Base-by-base conservation (phyloP, 2,888 invertebrate species). In the Euplexia lucipara region DNA sequence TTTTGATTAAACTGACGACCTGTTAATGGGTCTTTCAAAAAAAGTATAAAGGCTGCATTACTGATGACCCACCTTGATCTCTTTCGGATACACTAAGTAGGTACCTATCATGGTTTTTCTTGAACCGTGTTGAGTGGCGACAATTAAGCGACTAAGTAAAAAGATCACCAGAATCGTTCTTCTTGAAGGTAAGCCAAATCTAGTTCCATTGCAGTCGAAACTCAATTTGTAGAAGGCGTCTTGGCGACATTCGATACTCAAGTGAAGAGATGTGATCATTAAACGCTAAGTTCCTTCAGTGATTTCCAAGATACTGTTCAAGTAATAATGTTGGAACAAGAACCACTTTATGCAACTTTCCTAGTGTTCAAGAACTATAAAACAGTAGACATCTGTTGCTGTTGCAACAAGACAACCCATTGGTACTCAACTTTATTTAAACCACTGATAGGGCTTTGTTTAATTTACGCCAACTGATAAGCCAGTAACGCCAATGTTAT, bases 11-110 rank as follows among this genome's bases (percentile, higher is more conserved):
- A 3, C 26, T 26, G 26, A 26, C 5, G 5, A 26, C 26, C 26
- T 26, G 26, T 26, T 26, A 5, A 26, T 26, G 26, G 5, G 26
- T 3, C 26, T 26, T 79, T 68, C 63, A 81, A 87, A 87, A 88
- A 90, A 90, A 91, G 90, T 88, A 71, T 58, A 47, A 82, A 86
- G 86, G 85, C 87, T 87, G 85, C 87, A 87, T 90, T 88, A 89
- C 86, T 82, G 81, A 79, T 81, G 86, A 86, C 88, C 88, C 82
- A 86, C 91, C 91, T 90, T 87, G 81, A 83, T 78, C 78, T 82
- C 84, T 85, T 84, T 78, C 78, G 79, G 77, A 81, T 85, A 81
- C 85, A 88, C 8, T 88, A 88, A 84, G 83, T 69, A 57, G 79
- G 79, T 77, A 83, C 80, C 82, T 74, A 71, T 78, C n/a, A n/a